Conservation (phyloP, 2,113 vertebrate genomes). For the Accipiter virgatus region DNA sequence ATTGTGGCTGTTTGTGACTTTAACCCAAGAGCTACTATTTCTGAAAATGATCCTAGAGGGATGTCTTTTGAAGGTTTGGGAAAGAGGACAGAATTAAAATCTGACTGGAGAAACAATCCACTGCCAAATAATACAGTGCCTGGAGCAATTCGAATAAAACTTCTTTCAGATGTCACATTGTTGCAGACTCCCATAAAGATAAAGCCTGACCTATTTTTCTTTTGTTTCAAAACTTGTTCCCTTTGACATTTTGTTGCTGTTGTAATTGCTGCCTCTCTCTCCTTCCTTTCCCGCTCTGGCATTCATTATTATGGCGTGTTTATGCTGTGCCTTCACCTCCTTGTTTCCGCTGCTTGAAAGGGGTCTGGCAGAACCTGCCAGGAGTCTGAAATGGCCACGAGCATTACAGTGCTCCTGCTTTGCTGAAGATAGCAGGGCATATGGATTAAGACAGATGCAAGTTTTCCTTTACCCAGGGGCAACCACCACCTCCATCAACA, state of each 20-base stretch:
- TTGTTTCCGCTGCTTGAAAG: rapidly evolving
- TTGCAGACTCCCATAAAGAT: not conserved
- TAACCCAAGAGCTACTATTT: not conserved
- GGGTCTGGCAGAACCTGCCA: not conserved
- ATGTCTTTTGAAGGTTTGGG: not conserved
- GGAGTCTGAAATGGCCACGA: not conserved
- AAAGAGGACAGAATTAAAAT: constrained; percentile 23
- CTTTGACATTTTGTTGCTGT: constrained; percentile 1
- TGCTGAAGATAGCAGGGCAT: not conserved
- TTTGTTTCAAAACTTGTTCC: constrained; percentile 2
- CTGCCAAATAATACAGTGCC: not conserved
- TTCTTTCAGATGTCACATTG: constrained; percentile 12
- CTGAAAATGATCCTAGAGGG: not conserved
- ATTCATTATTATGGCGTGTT: rapidly evolving
- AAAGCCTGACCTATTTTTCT: constrained; percentile 10
- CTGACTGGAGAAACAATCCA: not conserved
- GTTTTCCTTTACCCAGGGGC: not conserved
- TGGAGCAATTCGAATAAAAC: not conserved
- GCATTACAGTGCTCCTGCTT: not conserved
- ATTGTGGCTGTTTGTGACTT: not conserved
- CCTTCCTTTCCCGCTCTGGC: rapidly evolving
- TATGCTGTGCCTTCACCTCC: not conserved
- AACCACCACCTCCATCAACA: not conserved
- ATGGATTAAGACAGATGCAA: not conserved
- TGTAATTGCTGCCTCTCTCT: not conserved